Evolutionary conservation across 2,888 invertebrate species (phyloP).

Genomic region (Harpalus rubripes): DNA sequence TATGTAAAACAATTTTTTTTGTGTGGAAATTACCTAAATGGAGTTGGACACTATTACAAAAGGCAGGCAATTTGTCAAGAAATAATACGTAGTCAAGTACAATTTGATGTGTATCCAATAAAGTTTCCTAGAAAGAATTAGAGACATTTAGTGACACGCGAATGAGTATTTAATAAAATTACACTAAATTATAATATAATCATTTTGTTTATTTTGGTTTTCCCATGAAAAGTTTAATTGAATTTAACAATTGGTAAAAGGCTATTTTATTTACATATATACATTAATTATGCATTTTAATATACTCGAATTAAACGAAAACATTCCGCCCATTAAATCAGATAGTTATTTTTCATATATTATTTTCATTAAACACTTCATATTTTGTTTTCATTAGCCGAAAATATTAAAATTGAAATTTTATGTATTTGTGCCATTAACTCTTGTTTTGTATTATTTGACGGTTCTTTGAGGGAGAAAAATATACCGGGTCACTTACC

Average conservation of each 20-base stretch:
- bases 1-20: background rate
- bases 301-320: background rate
- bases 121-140: background rate
- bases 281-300: background rate
- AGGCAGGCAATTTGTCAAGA: background rate
- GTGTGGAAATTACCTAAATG: background rate
- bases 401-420: background rate
- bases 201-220: constrained; percentile 12
- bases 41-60: background rate
- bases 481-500: background rate
- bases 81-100: background rate
- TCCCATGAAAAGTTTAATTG: background rate
- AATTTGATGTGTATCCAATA: background rate
- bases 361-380: background rate
- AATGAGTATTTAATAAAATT: constrained; percentile 9
- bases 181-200: constrained; percentile 7
- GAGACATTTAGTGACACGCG: constrained; percentile 1
- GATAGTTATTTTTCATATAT: constrained; percentile 1
- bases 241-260: background rate
- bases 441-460: background rate
- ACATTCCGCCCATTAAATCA: background rate
- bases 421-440: background rate
- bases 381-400: background rate
- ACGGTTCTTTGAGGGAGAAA: background rate
- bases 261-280: background rate